Evolutionary conservation across 2,113 vertebrate species (phyloP).

Genomic region (Balaenoptera acutorostrata): DNA sequence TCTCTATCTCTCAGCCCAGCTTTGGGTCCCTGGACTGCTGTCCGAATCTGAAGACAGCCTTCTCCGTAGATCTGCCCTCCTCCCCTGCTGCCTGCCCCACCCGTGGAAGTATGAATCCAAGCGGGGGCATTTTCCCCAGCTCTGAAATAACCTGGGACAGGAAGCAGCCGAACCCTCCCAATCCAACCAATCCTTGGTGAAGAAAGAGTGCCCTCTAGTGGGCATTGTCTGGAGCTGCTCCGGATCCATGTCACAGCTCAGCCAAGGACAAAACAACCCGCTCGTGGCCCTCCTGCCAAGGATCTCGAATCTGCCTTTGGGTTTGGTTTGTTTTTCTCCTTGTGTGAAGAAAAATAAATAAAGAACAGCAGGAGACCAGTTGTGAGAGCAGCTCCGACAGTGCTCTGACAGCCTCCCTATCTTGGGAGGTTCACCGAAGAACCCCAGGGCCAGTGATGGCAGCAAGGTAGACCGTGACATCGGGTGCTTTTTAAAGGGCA

Average conservation of each 20-base stretch:
- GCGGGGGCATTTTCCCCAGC: accelerated
- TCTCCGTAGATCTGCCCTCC: not conserved
- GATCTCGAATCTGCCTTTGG: slow-evolving; percentile 34
- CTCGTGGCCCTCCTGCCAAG: not conserved
- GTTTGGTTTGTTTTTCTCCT: not conserved
- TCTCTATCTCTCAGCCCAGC: not conserved
- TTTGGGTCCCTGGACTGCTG: not conserved
- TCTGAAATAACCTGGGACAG: accelerated
- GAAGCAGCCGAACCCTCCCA: not conserved
- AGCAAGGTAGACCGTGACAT: not conserved
- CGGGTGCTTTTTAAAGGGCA: not conserved
- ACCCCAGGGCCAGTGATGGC: not conserved
- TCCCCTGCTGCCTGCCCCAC: no score
- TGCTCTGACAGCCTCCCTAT: not conserved
- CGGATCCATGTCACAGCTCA: not conserved
- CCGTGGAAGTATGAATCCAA: not conserved
- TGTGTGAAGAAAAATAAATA: not conserved
- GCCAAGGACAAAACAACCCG: slow-evolving; percentile 59
- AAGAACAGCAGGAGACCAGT: not conserved
- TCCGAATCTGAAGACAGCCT: not conserved
- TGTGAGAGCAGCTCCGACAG: not conserved
- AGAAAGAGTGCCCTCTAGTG: slow-evolving; percentile 81
- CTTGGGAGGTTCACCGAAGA: not conserved
- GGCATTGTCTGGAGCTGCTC: not conserved
- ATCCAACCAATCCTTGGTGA: not conserved